Evolutionary conservation across 2,888 invertebrate genomes (phyloP), one percentile per base, ranked within the genome.

Genomic region (Drosophila vallismaia): DNA sequence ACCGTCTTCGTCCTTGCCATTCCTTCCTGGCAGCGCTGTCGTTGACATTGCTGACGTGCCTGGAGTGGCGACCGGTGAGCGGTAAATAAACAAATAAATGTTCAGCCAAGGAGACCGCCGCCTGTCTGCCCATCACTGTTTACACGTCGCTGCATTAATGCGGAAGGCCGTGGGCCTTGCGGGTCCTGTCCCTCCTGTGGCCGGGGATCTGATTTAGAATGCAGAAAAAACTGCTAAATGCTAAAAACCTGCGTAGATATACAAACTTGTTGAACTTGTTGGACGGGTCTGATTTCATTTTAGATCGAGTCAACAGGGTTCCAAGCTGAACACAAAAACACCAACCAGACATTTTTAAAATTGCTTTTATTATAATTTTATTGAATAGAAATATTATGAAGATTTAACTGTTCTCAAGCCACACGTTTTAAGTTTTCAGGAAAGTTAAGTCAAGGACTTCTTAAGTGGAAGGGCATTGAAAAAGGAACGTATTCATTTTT

Each of bases 11-110:
- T 57, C 59, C 53, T 40, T 14, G 40, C 14, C 42, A 29, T 5
- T 28, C 5, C 28, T 28, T 28, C 63, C 48, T 38, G 45, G 33
- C 52, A 44, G 14, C 53, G 38, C 46, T 54, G 44, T 26, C 55
- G 68, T 53, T 72, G 76, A 78, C 68, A 76, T 77, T 62, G 60
- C 63, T 64, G 58, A 64, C 60, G 55, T 74, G 52, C 57, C 76
- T 45, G 59, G 46, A 64, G 76, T 51, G 49, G 33, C 28, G 53
- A 67, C 46, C 58, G 19, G 45, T 40, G 38, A 69, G 68, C 68
- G 51, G 44, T 38, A 58, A 69, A 44, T 52, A 68, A 66, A 58
- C 52, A 69, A 58, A 69, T 57, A 69, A 68, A 52, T 45, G 56
- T 46, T 50, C 49, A 57, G 63, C 64, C 63, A 52, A 51, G 63